Conservation (phyloP, 2,888 invertebrate species). For the Yponomeuta evonymella region DNA sequence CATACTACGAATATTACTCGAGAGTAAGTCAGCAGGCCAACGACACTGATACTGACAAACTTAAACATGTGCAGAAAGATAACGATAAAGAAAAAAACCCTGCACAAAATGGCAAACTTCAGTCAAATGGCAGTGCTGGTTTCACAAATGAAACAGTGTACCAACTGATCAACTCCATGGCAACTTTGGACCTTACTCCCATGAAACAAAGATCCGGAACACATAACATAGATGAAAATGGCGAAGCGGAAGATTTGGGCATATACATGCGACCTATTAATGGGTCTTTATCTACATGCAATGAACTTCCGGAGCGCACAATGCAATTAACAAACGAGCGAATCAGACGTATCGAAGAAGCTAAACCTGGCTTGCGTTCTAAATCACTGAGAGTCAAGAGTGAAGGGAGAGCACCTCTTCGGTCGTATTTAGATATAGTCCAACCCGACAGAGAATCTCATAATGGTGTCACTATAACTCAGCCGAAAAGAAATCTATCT, state of each 20-base stretch:
- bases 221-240: slow-evolving; percentile 49
- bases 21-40: slow-evolving; percentile 71
- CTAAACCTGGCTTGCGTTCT: slow-evolving; percentile 68
- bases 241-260: slow-evolving; percentile 65
- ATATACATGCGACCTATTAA: slow-evolving; percentile 66
- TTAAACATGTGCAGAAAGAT: slow-evolving; percentile 58
- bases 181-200: slow-evolving; percentile 60
- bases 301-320: slow-evolving; percentile 63
- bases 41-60: slow-evolving; percentile 67
- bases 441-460: slow-evolving; percentile 45
- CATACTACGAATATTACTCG: slow-evolving; percentile 71
- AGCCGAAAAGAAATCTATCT: slow-evolving; percentile 71
- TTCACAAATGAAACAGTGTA: slow-evolving; percentile 56
- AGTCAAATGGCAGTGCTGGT: slow-evolving; percentile 28
- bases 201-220: slow-evolving; percentile 57
- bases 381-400: slow-evolving; percentile 72
- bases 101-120: slow-evolving; percentile 25
- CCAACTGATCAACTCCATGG: slow-evolving; percentile 67
- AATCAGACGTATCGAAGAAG: slow-evolving; percentile 61
- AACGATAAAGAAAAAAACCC: slow-evolving; percentile 44
- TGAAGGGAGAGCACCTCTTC: slow-evolving; percentile 65
- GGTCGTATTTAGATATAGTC: slow-evolving; percentile 55
- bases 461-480: slow-evolving; percentile 68
- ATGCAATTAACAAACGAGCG: slow-evolving; percentile 54
- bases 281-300: slow-evolving; percentile 64